Conservation (phyloP, 2,113 vertebrate genomes). For the Paracanthobrama guichenoti region DNA sequence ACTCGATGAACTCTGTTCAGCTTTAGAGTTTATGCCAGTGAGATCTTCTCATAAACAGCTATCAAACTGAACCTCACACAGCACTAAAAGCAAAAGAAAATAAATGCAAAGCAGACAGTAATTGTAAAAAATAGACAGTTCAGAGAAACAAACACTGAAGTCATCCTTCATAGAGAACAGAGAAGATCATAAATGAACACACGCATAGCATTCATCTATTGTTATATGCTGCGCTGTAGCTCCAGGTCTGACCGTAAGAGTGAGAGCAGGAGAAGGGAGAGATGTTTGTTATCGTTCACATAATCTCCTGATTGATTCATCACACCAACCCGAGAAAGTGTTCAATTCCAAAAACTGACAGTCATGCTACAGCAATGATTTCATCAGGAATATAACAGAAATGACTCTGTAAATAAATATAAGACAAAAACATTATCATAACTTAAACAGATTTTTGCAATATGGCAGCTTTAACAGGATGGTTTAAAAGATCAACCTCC, state of each 20-base stretch:
- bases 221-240: neutral
- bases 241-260: neutral
- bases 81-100: neutral
- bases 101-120: neutral
- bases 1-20: neutral
- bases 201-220: neutral
- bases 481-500: too few relatives aligned
- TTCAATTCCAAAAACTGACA: neutral
- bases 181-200: neutral
- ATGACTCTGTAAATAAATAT: neutral
- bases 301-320: constrained; percentile 21
- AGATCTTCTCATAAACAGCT: constrained; percentile 16
- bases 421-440: neutral
- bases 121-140: neutral
- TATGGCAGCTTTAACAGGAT: neutral
- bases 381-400: neutral
- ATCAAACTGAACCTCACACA: neutral
- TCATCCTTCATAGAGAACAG: neutral
- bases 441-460: neutral
- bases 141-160: neutral
- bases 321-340: neutral
- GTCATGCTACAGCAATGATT: neutral
- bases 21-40: neutral
- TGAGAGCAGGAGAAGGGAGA: neutral
- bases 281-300: constrained; percentile 5